phyloP scores from a whole-genome alignment of 2,888 invertebrate species.

The Pristionchus mayeri region DNA sequence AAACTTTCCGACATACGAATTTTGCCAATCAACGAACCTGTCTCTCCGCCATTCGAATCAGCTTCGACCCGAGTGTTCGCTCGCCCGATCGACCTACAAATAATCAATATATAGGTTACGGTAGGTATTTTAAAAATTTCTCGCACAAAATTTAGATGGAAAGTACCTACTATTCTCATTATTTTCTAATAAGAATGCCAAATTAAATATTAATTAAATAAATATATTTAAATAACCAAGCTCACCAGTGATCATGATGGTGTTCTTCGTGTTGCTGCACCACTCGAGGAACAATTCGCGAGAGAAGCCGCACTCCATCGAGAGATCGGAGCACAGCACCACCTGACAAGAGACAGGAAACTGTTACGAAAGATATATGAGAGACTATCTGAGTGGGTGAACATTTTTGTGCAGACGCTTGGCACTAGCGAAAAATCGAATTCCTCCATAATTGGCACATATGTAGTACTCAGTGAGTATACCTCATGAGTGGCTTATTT shows the following conservation, averaged over 20 bases:
- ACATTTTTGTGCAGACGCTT: too few relatives aligned
- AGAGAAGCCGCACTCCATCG: slow-evolving; percentile 94
- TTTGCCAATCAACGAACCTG: not conserved
- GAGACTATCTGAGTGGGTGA: too few relatives aligned
- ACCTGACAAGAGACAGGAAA: too few relatives aligned
- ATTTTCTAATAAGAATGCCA: not conserved
- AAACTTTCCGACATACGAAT: too few relatives aligned
- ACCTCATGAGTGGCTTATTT: too few relatives aligned
- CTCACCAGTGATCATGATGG: slow-evolving; percentile 91
- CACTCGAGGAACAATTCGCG: slow-evolving; percentile 94
- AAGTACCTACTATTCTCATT: too few relatives aligned
- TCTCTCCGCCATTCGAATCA: slow-evolving; percentile 76
- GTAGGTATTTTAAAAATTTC: not conserved
- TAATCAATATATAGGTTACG: too few relatives aligned
- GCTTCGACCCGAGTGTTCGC: slow-evolving; percentile 79
- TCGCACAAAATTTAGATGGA: not conserved
- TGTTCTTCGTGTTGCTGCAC: slow-evolving; percentile 92
- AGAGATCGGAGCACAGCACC: slow-evolving; percentile 93
- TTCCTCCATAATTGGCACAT: too few relatives aligned
- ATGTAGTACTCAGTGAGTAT: too few relatives aligned
- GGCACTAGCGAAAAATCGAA: too few relatives aligned
- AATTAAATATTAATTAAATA: not conserved
- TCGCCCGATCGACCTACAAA: slow-evolving; percentile 80
- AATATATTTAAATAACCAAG: not conserved
- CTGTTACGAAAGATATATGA: too few relatives aligned